Percentiles rank a stretch among this genome's conserved stretches.
These are phyloP conservation scores for Pungitius pungitius DNA, from an alignment of 2,113 vertebrate species.

Conservation along the genomic window DNA sequence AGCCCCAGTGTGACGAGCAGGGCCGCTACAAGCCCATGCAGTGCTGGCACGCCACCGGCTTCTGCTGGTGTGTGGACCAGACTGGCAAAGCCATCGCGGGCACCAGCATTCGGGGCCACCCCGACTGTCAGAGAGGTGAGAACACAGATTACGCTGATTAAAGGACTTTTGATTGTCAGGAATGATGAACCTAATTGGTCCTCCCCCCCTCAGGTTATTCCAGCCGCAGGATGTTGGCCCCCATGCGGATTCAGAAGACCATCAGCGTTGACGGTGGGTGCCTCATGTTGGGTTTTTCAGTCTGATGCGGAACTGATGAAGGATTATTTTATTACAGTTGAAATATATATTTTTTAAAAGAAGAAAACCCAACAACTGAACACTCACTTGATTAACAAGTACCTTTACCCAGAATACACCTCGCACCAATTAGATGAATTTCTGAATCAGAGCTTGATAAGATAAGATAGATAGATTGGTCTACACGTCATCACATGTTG, in stretches of 20 bases:
- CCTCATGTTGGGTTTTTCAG: neutral
- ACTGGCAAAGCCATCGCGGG: slow-evolving; percentile 80
- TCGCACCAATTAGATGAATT: neutral
- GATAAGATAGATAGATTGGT: too few species aligned
- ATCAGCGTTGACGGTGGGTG: slow-evolving; percentile 23
- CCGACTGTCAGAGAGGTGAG: slow-evolving; percentile 78
- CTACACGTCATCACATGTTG: slow-evolving; percentile 11
- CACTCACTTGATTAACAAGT: neutral
- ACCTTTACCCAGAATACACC: neutral
- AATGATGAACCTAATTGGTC: neutral
- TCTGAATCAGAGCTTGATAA: neutral
- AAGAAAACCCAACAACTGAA: neutral
- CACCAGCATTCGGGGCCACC: slow-evolving; percentile 71
- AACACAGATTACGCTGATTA: neutral
- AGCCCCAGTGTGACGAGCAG: slow-evolving; percentile 85
- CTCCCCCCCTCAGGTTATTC: rapidly evolving
- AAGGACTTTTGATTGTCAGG: neutral
- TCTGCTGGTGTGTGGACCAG: slow-evolving; percentile 93
- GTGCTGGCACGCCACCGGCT: slow-evolving; percentile 83
- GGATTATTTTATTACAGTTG: too few species aligned
- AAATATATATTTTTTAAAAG: too few species aligned
- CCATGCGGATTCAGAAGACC: slow-evolving; percentile 49
- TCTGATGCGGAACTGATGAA: too few species aligned
- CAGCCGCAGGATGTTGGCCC: slow-evolving; percentile 8
- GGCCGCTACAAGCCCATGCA: slow-evolving; percentile 88